Base-by-base conservation (phyloP, 2,113 vertebrate species). In the Phaethon lepturus region DNA sequence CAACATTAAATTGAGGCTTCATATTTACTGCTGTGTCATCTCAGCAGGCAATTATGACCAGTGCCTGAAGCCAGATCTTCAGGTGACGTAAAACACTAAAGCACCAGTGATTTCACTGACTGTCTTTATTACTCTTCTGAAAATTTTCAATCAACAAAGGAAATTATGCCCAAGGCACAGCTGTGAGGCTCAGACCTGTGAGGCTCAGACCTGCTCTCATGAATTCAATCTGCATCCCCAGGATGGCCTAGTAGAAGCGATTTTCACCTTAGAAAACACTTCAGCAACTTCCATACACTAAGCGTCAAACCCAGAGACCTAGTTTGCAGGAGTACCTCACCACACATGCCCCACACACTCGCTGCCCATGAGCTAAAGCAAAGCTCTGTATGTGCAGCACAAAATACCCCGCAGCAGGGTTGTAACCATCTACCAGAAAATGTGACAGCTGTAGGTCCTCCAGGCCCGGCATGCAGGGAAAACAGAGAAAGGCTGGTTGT, bases 21-120 rank as follows among this genome's bases (percentile, higher is more conserved):
- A 44, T 93, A 95, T 94, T 94, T 84, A 81, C 66, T 91, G 79
- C 92, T 64, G 52, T 67, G 68, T 81, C 95, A 81, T 45, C 86
- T 80, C 94, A 85, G 82, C 60, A 62, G 83, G 73, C 49, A 92
- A 26, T 62, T 42, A 44, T 52, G 60, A 78, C 42, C 83, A 72
- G 79, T n/a, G 91, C 76, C 64, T 17, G 73, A 83, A 72, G 94
- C 64, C 80, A 69, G 72, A 78, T 81, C 56, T 68, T 84, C 86
- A 64, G 83, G 63, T 47, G 42, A 71, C 45, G 64, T 52, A 49
- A 8, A 90, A 64, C 62, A 29, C 29, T 3, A 7, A 13, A 77
- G 79, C 88, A 83, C 42, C 86, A 74, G n/a, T 3, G 1, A 75
- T 80, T 92, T 38, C 78, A 33, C 75, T 38, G 71, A 6, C 58